Evolutionary conservation across 2,797 vertebrate species (phyloP), one percentile per base, ranked within the genome.

Genomic region (Enteromius radiatus): DNA sequence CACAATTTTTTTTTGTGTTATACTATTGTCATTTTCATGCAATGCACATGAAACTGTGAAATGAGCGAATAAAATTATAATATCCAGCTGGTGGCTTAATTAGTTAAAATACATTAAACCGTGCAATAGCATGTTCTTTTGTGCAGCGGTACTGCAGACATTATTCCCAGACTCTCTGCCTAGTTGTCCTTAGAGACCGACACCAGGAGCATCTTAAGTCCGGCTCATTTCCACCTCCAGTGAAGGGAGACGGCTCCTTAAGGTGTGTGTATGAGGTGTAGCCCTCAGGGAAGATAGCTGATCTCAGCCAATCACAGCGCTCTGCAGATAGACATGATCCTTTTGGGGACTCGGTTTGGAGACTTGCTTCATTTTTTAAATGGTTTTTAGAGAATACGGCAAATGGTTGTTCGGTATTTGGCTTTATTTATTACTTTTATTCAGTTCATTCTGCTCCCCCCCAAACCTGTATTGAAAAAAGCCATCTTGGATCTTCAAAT

Each of bases 181-280:
- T 33, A 65, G 56, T 38, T 36, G 52, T 73, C 74, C 68, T 75
- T 52, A 43, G 70, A 65, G 69, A 64, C 84, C 79, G 36, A 86
- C 80, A 83, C 70, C 88, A 88, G 86, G 87, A 84, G 90, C 89
- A 91, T 91, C 89, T 90, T 87, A 92, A 92, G 90, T 92, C 88
- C 88, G 89, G 91, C 93, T 95, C 92, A 95, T 95, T 95, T 95
- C 93, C 91, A 92, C 93, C 93, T 94, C 93, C 94, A 94, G 91
- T 95, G 95, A 94, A 95, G 94, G 91, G 93, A 95, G 91, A 95
- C 94, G 92, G 91, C 93, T 92, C 92, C 91, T 93, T 94, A 91
- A 92, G 92, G 89, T 91, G 81, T 90, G 91, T 91, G 90, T 74
- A 86, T 89, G 90, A 89, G 90, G 89, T 89, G 89, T 89, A 91